phyloP scores from a whole-genome alignment of 1,140 invertebrate genomes.

The Macrocentrus cingulum region DNA sequence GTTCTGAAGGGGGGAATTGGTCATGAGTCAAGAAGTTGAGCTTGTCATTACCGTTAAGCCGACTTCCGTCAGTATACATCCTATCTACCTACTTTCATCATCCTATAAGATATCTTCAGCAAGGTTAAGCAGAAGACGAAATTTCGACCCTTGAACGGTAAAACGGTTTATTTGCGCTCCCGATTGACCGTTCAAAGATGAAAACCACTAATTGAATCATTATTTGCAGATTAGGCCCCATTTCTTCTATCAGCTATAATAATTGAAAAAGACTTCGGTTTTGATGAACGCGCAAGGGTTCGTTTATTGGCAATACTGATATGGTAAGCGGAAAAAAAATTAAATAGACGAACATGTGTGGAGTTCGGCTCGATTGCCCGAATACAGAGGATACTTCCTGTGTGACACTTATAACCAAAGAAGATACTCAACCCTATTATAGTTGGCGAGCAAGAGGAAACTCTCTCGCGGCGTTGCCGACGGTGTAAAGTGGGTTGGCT shows the following conservation, averaged over 20 bases:
- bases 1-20: not conserved
- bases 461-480: not conserved
- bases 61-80: constrained; percentile 46
- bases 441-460: not conserved
- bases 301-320: too few relatives aligned
- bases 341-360: not conserved
- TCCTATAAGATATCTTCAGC: constrained; percentile 29
- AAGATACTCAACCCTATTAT: constrained; percentile 16
- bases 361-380: not conserved
- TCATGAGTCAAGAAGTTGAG: not conserved
- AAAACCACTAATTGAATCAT: too few relatives aligned
- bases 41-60: constrained; percentile 48
- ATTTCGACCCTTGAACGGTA: constrained; percentile 10
- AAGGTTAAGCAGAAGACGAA: not conserved
- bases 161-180: too few relatives aligned
- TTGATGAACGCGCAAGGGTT: too few relatives aligned
- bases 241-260: too few relatives aligned
- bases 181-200: too few relatives aligned
- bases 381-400: constrained; percentile 18
- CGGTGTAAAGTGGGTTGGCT: constrained; percentile 38
- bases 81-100: constrained; percentile 47
- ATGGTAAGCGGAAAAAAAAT: too few relatives aligned
- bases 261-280: too few relatives aligned
- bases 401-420: constrained; percentile 23
- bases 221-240: too few relatives aligned